Conservation (phyloP, 2,797 vertebrate genomes). For the Pachyuromys duprasi region DNA sequence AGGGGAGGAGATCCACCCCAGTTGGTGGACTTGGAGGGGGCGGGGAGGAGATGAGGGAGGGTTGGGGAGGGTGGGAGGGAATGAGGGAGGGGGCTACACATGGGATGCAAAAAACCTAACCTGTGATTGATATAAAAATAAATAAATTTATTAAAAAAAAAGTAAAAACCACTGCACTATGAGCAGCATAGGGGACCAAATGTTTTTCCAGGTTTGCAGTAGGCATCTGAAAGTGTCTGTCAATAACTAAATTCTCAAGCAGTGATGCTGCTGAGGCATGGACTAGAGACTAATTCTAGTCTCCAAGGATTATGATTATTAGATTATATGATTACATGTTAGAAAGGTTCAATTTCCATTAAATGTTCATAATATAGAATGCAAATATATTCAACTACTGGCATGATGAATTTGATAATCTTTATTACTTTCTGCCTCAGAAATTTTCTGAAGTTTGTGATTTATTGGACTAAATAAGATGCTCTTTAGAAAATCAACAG, state of each 20-base stretch:
- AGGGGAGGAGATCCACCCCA: no score
- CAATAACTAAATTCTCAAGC: conserved; percentile 68
- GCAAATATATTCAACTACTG: background rate
- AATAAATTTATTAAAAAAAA: no score
- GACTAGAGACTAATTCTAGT: background rate
- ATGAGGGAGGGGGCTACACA: no score
- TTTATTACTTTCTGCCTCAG: conserved; percentile 40
- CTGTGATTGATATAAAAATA: no score
- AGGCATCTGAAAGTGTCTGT: conserved; percentile 59
- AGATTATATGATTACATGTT: conserved; percentile 2
- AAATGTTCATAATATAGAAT: conserved; percentile 48
- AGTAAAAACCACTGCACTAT: conserved; percentile 25
- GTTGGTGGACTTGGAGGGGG: no score
- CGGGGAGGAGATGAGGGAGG: no score
- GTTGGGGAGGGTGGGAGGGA: no score
- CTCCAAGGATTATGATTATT: background rate
- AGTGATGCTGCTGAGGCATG: conserved; percentile 22
- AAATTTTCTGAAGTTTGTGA: conserved; percentile 1
- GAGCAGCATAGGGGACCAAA: conserved; percentile 64
- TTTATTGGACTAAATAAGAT: background rate
- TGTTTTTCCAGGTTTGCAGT: conserved; percentile 64
- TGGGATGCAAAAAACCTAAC: no score
- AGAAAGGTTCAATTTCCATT: background rate
- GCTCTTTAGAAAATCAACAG: conserved; percentile 6
- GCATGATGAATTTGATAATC: background rate